These are phyloP conservation scores for Calameuta filiformis DNA, from an alignment of 2,888 invertebrate genomes.

Conservation along the genomic window DNA sequence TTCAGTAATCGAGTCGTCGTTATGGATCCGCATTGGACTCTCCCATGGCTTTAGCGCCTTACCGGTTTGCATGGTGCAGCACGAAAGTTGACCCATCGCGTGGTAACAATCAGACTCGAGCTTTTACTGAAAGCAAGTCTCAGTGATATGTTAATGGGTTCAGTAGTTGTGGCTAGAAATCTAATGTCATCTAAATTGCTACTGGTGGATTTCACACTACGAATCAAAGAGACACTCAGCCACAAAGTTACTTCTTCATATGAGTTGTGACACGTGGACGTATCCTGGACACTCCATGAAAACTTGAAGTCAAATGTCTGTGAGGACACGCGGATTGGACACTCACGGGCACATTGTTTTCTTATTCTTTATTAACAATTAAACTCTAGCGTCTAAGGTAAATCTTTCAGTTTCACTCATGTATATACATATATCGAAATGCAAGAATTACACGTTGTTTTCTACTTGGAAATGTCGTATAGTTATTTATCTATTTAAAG, in stretches of 20 bases:
- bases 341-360: not conserved
- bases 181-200: not conserved
- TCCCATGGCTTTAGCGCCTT: not conserved
- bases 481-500: not conserved
- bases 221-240: not conserved
- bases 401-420: constrained; percentile 23
- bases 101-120: not conserved
- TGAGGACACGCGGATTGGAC: not conserved
- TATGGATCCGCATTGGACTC: not conserved
- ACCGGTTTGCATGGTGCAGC: not conserved
- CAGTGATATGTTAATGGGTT: not conserved
- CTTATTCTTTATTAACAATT: not conserved
- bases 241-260: not conserved
- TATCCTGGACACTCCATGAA: not conserved
- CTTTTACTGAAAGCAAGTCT: not conserved
- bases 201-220: not conserved
- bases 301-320: not conserved
- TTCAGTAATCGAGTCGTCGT: not conserved
- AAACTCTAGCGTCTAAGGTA: constrained; percentile 11
- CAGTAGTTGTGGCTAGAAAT: not conserved
- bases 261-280: not conserved
- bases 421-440: constrained; percentile 46
- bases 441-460: constrained; percentile 42
- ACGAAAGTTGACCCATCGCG: not conserved
- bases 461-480: constrained; percentile 34